These are phyloP conservation scores for Diadumene lineata DNA, from an alignment of 92 coral and sea anemone species.

Conservation along the genomic window DNA sequence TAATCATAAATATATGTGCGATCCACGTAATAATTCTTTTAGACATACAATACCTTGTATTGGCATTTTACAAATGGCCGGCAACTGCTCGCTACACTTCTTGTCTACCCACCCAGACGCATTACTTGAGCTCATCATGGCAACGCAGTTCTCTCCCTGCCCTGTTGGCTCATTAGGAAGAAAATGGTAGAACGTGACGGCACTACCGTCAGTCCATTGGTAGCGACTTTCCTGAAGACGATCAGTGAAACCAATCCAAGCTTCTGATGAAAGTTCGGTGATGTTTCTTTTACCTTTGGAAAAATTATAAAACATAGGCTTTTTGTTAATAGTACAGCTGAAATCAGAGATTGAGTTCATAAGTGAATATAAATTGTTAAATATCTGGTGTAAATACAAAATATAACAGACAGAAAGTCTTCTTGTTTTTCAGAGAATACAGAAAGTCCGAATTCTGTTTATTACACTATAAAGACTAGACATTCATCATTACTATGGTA, in stretches of 20 bases:
- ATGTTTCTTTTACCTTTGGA: background rate
- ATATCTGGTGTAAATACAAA: too few relatives aligned
- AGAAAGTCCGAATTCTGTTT: too few relatives aligned
- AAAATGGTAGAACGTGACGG: constrained; percentile 66
- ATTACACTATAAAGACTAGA: too few relatives aligned
- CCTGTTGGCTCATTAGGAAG: constrained; percentile 77
- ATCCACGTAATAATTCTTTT: background rate
- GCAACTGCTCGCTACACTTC: constrained; percentile 53
- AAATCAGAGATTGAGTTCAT: too few relatives aligned
- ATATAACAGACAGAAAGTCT: too few relatives aligned
- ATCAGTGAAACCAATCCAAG: constrained; percentile 82
- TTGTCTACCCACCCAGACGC: constrained; percentile 73
- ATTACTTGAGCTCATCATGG: constrained; percentile 46
- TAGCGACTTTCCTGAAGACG: constrained; percentile 55
- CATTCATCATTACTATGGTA: too few relatives aligned
- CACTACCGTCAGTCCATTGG: constrained; percentile 68
- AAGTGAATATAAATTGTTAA: too few relatives aligned
- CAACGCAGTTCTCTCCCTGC: constrained; percentile 67
- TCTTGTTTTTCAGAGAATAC: too few relatives aligned
- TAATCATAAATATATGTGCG: too few relatives aligned
- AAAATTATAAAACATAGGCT: background rate
- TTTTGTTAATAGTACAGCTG: too few relatives aligned
- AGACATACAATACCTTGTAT: constrained; percentile 49
- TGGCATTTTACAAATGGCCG: constrained; percentile 63
- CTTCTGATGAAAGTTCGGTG: constrained; percentile 17